Percentiles rank a stretch among this genome's conserved stretches.
Evolutionary conservation across 2,797 vertebrate genomes (phyloP).

Genomic region (Loriculus beryllinus): DNA sequence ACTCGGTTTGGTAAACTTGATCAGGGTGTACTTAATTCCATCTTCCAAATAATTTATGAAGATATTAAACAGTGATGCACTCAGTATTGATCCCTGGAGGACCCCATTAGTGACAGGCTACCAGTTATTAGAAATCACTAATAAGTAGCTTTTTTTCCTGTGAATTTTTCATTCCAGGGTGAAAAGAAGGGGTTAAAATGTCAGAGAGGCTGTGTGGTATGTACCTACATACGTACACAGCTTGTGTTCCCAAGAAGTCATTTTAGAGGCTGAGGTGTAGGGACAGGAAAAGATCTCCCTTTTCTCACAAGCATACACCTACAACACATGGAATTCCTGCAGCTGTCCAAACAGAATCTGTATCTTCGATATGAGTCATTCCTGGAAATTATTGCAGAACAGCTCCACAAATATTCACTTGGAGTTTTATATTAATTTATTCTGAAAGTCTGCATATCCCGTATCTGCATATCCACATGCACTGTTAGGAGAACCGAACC

Average conservation of each 20-base stretch:
- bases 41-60: background rate
- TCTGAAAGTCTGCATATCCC: background rate
- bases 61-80: background rate
- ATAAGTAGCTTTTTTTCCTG: background rate
- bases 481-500: background rate
- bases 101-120: background rate
- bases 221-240: fast-evolving
- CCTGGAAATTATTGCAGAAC: background rate
- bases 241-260: background rate
- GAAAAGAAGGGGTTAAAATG: background rate
- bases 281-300: background rate
- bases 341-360: background rate
- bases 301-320: background rate
- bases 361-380: background rate
- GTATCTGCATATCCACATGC: background rate
- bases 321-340: background rate
- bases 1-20: background rate
- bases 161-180: background rate
- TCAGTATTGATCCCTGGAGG: background rate
- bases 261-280: background rate
- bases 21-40: background rate
- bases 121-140: background rate
- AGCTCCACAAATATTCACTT: background rate
- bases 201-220: background rate
- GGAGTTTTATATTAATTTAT: background rate